These are phyloP conservation scores for Drosophila rellima DNA, from an alignment of 2,888 invertebrate species.

Conservation along the genomic window DNA sequence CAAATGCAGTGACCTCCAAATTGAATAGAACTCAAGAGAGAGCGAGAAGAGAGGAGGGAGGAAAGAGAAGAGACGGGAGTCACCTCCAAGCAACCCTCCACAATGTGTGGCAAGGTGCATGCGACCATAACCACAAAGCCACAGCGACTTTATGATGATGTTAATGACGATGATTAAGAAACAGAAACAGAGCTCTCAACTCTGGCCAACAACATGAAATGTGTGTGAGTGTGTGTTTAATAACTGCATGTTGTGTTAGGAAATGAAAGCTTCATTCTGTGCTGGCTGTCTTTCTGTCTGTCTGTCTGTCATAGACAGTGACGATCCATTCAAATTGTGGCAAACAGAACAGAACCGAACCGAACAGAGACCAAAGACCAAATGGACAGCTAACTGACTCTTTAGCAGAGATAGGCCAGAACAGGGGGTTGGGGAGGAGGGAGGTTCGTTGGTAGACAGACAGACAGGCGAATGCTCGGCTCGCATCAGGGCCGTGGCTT, in stretches of 20 bases:
- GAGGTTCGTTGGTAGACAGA: background rate
- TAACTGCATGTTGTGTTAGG: conserved; percentile 48
- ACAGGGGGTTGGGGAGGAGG: background rate
- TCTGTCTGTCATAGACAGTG: conserved; percentile 52
- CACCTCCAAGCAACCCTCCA: conserved; percentile 36
- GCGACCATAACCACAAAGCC: conserved; percentile 71
- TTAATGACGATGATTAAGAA: conserved; percentile 50
- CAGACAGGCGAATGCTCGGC: conserved; percentile 10
- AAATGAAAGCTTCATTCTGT: conserved; percentile 53
- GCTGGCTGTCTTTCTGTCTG: conserved; percentile 51
- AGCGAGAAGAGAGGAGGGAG: conserved; percentile 22
- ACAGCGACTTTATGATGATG: conserved; percentile 38
- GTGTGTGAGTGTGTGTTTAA: conserved; percentile 52
- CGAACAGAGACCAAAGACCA: conserved; percentile 49
- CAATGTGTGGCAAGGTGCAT: conserved; percentile 75
- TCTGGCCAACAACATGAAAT: conserved; percentile 24
- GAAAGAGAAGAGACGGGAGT: conserved; percentile 2
- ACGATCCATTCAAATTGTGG: conserved; percentile 67
- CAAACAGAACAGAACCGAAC: conserved; percentile 77
- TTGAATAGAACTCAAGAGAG: conserved; percentile 55
- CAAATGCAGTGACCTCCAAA: conserved; percentile 75
- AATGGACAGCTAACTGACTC: conserved; percentile 38
- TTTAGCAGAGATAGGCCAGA: background rate
- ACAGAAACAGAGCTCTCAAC: conserved; percentile 48
- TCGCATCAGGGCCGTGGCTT: conserved; percentile 26